These are phyloP conservation scores for Cebus imitator DNA, from an alignment of 2,113 vertebrate genomes.

Conservation along the genomic window DNA sequence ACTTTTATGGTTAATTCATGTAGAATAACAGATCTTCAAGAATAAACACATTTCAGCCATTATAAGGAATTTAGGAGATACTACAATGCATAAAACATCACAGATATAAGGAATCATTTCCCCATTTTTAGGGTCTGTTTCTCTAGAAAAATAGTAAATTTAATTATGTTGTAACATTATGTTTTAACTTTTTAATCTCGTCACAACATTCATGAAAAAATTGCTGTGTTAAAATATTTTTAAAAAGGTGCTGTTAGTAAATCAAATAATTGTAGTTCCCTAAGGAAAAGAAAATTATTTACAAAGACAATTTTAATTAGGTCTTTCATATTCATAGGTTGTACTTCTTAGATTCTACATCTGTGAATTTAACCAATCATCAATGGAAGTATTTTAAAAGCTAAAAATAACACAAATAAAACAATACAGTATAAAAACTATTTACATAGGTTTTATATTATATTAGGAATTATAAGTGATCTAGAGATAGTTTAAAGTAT, in stretches of 20 bases:
- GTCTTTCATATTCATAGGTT: background rate
- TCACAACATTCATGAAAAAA: background rate
- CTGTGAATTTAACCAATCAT: background rate
- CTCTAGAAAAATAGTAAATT: background rate
- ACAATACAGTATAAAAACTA: background rate
- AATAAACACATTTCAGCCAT: background rate
- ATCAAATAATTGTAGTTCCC: background rate
- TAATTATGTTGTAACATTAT: background rate
- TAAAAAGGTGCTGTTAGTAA: background rate
- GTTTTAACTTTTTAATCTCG: background rate
- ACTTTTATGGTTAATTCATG: background rate
- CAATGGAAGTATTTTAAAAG: background rate
- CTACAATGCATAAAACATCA: background rate
- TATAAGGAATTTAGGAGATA: background rate
- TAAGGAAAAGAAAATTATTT: background rate
- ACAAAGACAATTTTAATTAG: background rate
- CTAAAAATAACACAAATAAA: background rate
- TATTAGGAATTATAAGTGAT: background rate
- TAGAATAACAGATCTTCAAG: background rate
- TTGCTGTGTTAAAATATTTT: background rate
- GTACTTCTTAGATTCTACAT: background rate
- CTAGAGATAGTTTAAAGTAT: background rate
- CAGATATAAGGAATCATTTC: background rate
- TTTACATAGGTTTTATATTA: background rate
- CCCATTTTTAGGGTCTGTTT: background rate